phyloP scores from a whole-genome alignment of 2,797 vertebrate species.

The Hydrolagus colliei region DNA sequence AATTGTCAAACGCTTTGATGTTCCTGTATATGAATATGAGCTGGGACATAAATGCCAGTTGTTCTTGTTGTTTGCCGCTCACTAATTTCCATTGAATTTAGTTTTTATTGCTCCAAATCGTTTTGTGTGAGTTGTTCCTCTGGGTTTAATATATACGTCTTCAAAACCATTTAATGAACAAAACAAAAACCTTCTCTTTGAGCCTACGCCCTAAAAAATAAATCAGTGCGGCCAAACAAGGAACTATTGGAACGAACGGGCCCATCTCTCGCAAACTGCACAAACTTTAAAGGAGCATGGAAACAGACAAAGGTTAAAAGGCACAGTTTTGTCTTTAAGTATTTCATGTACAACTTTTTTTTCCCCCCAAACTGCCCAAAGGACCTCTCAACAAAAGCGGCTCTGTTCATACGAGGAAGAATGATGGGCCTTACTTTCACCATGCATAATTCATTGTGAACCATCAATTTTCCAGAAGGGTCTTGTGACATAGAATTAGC shows the following conservation, averaged over 20 bases:
- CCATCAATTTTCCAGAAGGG: constrained; percentile 42
- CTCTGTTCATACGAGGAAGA: constrained; percentile 43
- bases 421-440: constrained; percentile 46
- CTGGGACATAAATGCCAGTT: too few species aligned
- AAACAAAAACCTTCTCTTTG: neutral
- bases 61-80: too few species aligned
- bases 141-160: neutral
- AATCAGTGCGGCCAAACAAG: constrained; percentile 5
- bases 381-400: constrained; percentile 43
- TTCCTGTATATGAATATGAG: too few species aligned
- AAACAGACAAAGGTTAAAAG: neutral
- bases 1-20: too few species aligned
- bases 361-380: neutral
- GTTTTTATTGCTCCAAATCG: too few species aligned
- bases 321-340: constrained; percentile 40
- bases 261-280: neutral
- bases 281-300: neutral
- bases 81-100: too few species aligned
- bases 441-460: constrained; percentile 49
- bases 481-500: constrained; percentile 47
- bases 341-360: constrained; percentile 40
- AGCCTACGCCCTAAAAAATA: neutral
- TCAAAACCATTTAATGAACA: neutral
- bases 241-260: neutral
- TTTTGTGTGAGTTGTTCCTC: neutral